phyloP scores from a whole-genome alignment of 2,888 invertebrate species.

The Amblyjoppa proteus region DNA sequence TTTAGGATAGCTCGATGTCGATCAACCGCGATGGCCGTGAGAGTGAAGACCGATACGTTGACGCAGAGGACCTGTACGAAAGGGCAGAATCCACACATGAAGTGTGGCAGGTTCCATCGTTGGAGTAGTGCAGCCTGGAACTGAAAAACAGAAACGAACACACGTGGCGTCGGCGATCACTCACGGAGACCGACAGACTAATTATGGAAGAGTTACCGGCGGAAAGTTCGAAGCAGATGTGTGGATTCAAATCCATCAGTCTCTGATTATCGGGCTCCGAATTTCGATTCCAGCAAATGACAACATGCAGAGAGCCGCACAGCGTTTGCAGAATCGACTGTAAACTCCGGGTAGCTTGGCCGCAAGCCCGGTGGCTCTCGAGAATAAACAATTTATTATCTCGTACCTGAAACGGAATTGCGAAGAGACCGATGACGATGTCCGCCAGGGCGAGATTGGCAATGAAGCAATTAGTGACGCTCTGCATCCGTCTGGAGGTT shows the following conservation, averaged over 20 bases:
- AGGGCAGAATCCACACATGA: conserved; percentile 96
- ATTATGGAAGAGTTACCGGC: neutral
- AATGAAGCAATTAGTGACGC: conserved; percentile 94
- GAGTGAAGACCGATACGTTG: conserved; percentile 95
- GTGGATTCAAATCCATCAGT: neutral
- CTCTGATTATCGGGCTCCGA: neutral
- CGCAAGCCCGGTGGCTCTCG: neutral
- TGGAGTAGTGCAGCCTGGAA: conserved; percentile 95
- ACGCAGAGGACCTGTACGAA: conserved; percentile 95
- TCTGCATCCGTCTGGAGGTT: conserved; percentile 92
- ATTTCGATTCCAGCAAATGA: neutral
- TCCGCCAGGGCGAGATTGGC: conserved; percentile 95
- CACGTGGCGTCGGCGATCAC: neutral
- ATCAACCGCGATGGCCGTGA: conserved; percentile 95
- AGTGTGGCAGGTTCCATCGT: conserved; percentile 93
- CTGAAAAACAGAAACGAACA: conserved; percentile 83
- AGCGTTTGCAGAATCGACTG: neutral
- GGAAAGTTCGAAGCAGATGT: neutral
- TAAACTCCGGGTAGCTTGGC: neutral
- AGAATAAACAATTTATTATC: neutral
- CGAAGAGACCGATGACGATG: conserved; percentile 94
- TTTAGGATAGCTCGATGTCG: conserved; percentile 92
- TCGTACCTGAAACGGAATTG: conserved; percentile 91
- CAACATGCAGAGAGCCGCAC: neutral
- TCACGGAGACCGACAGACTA: neutral